Evolutionary conservation across 2,113 vertebrate species (phyloP).

Genomic region (Lates calcarifer): DNA sequence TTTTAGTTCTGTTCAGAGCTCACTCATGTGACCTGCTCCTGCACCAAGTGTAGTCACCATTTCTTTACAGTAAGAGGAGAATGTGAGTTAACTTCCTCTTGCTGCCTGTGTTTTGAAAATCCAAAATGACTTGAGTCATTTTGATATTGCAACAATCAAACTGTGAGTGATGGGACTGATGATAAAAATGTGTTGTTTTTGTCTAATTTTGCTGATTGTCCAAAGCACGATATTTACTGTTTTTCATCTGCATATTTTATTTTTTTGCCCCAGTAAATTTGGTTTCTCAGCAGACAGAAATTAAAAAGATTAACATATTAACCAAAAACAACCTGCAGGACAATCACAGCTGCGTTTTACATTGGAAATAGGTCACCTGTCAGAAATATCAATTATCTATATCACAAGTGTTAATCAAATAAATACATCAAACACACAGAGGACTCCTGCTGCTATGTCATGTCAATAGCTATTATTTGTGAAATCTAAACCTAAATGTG

Average conservation of each 20-base stretch:
- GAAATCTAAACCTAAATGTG: neutral
- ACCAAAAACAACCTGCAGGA: too few relatives aligned
- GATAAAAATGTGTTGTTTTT: neutral
- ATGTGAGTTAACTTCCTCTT: neutral
- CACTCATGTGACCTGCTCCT: conserved; percentile 53
- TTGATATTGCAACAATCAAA: neutral
- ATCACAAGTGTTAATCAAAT: too few relatives aligned
- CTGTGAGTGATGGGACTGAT: neutral
- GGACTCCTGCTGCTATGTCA: neutral
- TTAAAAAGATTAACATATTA: too few relatives aligned
- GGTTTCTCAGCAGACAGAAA: too few relatives aligned
- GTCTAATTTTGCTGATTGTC: neutral
- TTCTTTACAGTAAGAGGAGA: neutral
- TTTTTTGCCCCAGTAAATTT: neutral
- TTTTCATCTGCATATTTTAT: neutral
- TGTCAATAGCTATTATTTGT: neutral
- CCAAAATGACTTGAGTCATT: neutral
- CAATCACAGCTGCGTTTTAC: too few relatives aligned
- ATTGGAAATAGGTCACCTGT: neutral
- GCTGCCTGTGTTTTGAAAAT: neutral
- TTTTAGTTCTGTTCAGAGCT: conserved; percentile 7
- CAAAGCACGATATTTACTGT: neutral
- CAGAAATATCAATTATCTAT: too few relatives aligned
- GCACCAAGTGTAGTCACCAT: neutral
- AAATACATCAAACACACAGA: too few relatives aligned